Conservation (phyloP, 2,888 invertebrate genomes). For the Galeopsomyia nigrocyanea region DNA sequence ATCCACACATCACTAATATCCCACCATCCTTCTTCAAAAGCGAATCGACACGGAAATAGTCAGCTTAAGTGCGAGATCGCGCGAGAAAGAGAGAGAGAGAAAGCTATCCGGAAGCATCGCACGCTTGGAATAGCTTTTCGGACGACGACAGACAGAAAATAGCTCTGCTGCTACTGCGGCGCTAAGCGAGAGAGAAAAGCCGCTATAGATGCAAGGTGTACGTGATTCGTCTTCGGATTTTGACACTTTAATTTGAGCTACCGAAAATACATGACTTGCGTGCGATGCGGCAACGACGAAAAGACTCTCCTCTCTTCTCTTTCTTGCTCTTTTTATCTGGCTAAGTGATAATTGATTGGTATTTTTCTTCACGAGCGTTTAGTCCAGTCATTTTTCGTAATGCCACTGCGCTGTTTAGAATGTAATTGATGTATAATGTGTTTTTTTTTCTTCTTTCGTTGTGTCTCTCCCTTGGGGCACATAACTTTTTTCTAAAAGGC, state of each 20-base stretch:
- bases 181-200: background rate
- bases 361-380: background rate
- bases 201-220: slow-evolving; percentile 32
- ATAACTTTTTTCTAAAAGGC: too few relatives aligned
- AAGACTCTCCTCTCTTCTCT: too few relatives aligned
- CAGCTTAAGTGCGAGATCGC: background rate
- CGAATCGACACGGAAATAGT: too few relatives aligned
- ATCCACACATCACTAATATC: too few relatives aligned
- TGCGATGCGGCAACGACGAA: background rate
- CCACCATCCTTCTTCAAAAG: too few relatives aligned
- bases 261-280: slow-evolving; percentile 27
- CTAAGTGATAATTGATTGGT: slow-evolving; percentile 18
- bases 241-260: slow-evolving; percentile 41
- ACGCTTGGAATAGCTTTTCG: too few relatives aligned
- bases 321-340: background rate
- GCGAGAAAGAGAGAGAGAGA: background rate
- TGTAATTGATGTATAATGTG: background rate
- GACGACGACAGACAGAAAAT: slow-evolving; percentile 1
- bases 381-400: slow-evolving; percentile 5
- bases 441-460: too few relatives aligned
- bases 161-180: background rate
- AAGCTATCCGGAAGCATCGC: too few relatives aligned
- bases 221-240: slow-evolving; percentile 36
- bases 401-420: background rate
- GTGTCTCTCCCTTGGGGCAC: too few relatives aligned